Conservation (phyloP, 2,888 invertebrate genomes). For the Andrena dorsata region DNA sequence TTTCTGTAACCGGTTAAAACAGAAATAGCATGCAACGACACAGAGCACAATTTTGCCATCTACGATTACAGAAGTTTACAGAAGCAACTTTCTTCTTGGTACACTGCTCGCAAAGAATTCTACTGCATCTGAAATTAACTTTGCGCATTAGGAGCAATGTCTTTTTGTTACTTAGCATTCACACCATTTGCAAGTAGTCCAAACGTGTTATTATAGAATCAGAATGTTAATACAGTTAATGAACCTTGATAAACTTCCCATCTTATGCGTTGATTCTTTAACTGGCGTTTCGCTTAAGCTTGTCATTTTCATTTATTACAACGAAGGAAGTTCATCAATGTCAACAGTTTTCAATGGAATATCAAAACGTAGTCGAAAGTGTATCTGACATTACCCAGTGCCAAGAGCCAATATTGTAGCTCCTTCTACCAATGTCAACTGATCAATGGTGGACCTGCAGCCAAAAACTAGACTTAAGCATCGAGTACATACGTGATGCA, state of each 20-base stretch:
- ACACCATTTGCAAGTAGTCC: neutral
- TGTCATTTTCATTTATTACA: neutral
- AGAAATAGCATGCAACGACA: constrained; percentile 40
- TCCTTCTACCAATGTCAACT: constrained; percentile 83
- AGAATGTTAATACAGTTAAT: neutral
- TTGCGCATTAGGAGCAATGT: neutral
- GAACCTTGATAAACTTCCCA: neutral
- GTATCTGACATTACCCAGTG: constrained; percentile 80
- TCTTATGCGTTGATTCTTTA: neutral
- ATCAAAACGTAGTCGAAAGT: constrained; percentile 1
- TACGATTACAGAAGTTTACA: neutral
- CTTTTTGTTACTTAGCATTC: neutral
- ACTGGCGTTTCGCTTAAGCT: no score
- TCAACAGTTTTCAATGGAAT: neutral
- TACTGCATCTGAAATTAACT: constrained; percentile 1
- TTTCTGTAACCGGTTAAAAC: constrained; percentile 12
- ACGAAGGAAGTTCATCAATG: neutral
- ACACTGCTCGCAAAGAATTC: neutral
- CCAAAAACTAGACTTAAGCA: constrained; percentile 51
- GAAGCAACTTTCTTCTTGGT: neutral
- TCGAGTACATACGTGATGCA: neutral
- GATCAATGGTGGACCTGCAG: constrained; percentile 80
- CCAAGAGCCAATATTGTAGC: constrained; percentile 84
- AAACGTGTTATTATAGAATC: neutral
- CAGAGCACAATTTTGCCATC: constrained; percentile 24